Evolutionary conservation across 2,797 vertebrate species (phyloP).

Genomic region (Sebastes variabilis): DNA sequence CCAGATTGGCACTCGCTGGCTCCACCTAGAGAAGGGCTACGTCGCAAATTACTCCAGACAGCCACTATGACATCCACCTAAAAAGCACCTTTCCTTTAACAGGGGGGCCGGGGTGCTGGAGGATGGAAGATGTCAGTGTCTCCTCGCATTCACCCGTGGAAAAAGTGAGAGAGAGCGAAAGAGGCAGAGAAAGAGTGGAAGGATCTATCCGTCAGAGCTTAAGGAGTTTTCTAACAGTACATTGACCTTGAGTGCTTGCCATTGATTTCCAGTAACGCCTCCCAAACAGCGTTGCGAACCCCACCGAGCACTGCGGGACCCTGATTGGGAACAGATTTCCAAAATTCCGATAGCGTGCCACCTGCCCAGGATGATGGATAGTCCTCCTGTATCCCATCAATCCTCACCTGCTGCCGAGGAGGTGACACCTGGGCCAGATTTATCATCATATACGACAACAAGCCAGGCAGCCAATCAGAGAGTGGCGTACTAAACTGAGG

Average conservation of each 20-base stretch:
- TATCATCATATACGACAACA: slow-evolving; percentile 89
- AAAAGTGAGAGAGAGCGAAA: slow-evolving; percentile 62
- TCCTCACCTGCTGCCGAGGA: slow-evolving; percentile 90
- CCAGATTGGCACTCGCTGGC: slow-evolving; percentile 75
- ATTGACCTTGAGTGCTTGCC: slow-evolving; percentile 99
- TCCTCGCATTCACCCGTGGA: slow-evolving; percentile 87
- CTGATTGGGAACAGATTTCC: slow-evolving; percentile 99
- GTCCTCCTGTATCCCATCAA: slow-evolving; percentile 93
- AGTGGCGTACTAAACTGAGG: slow-evolving; percentile 71
- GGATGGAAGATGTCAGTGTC: slow-evolving; percentile 88
- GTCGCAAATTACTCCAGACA: slow-evolving; percentile 81
- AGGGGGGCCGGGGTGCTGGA: slow-evolving; percentile 70
- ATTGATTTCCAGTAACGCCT: slow-evolving; percentile 99
- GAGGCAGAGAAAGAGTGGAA: slow-evolving; percentile 51
- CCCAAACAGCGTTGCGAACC: slow-evolving; percentile 92
- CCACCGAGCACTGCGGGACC: slow-evolving; percentile 88
- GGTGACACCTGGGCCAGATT: slow-evolving; percentile 97
- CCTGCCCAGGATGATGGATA: slow-evolving; percentile 97
- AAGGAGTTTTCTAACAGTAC: slow-evolving; percentile 99
- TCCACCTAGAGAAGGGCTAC: slow-evolving; percentile 70
- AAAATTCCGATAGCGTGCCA: slow-evolving; percentile 97
- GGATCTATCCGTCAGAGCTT: slow-evolving; percentile 95
- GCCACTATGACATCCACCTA: slow-evolving; percentile 77
- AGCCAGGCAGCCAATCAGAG: slow-evolving; percentile 75
- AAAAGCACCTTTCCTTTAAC: slow-evolving; percentile 82